Evolutionary conservation across 2,888 invertebrate species (phyloP).

Genomic region (Osedax frankpressi): DNA sequence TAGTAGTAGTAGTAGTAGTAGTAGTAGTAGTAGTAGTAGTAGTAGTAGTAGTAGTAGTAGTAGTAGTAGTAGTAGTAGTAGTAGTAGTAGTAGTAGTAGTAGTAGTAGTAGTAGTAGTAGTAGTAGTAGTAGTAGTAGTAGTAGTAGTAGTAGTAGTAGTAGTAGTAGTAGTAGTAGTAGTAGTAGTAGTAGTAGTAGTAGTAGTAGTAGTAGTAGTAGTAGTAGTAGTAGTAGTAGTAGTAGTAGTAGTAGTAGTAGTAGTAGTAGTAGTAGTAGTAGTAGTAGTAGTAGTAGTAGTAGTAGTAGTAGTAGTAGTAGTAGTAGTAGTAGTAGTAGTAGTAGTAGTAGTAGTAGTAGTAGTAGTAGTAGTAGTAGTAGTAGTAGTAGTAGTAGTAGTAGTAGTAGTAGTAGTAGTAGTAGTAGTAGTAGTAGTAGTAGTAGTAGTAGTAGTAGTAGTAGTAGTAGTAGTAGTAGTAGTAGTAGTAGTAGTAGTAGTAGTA

Average conservation of each 20-base stretch:
- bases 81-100: slow-evolving; percentile 2
- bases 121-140: background rate
- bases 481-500: slow-evolving; percentile 8
- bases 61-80: background rate
- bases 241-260: slow-evolving; percentile 4
- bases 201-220: slow-evolving; percentile 14
- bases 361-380: slow-evolving; percentile 10
- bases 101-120: background rate
- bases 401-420: slow-evolving; percentile 1
- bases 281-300: slow-evolving; percentile 9
- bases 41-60: background rate
- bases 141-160: slow-evolving; percentile 1
- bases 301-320: slow-evolving; percentile 9
- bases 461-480: slow-evolving; percentile 13
- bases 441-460: slow-evolving; percentile 14
- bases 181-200: slow-evolving; percentile 11
- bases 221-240: slow-evolving; percentile 13
- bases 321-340: slow-evolving; percentile 4
- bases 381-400: slow-evolving; percentile 9
- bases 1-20: slow-evolving; percentile 7
- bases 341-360: slow-evolving; percentile 7
- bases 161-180: background rate
- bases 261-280: background rate
- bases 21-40: slow-evolving; percentile 10
- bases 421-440: slow-evolving; percentile 12